A percentile compares a stretch with the other conserved stretches of the same genome.
Conservation (phyloP, 2,888 invertebrate species). For the Rutpela maculata region DNA sequence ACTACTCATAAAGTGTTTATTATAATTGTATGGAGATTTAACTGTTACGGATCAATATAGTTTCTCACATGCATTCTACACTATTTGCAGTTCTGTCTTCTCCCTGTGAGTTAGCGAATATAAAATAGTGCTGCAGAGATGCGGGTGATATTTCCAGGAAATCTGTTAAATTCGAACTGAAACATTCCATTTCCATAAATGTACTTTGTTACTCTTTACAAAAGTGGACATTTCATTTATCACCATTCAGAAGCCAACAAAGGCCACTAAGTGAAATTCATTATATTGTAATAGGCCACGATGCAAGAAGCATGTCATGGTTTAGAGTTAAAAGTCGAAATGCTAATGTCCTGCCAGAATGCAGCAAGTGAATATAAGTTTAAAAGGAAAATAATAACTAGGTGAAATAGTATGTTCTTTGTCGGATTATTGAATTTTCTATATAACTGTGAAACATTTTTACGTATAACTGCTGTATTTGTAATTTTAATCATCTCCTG, state of each 20-base stretch:
- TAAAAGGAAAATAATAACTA: neutral
- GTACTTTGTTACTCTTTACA: conserved; percentile 8
- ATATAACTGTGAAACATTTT: no score
- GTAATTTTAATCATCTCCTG: no score
- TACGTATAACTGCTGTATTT: no score
- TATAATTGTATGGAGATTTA: no score
- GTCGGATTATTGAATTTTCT: no score
- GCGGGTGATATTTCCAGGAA: neutral
- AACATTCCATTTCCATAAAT: conserved; percentile 25
- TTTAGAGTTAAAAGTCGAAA: conserved; percentile 8
- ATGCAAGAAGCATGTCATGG: conserved; percentile 33
- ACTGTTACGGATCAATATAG: no score
- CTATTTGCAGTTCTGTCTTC: no score
- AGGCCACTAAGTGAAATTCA: conserved; percentile 37
- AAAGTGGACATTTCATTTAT: conserved; percentile 37
- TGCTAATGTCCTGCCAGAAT: conserved; percentile 3
- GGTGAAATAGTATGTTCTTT: no score
- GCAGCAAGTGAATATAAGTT: no score
- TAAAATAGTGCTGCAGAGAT: neutral
- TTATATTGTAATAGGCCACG: conserved; percentile 29
- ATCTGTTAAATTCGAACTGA: neutral
- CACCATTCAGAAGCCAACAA: conserved; percentile 27
- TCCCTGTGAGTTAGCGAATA: no score
- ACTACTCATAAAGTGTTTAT: no score
- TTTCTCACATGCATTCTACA: no score